Evolutionary conservation across 2,113 vertebrate genomes (phyloP).

Genomic region (Saguinus imperator): DNA sequence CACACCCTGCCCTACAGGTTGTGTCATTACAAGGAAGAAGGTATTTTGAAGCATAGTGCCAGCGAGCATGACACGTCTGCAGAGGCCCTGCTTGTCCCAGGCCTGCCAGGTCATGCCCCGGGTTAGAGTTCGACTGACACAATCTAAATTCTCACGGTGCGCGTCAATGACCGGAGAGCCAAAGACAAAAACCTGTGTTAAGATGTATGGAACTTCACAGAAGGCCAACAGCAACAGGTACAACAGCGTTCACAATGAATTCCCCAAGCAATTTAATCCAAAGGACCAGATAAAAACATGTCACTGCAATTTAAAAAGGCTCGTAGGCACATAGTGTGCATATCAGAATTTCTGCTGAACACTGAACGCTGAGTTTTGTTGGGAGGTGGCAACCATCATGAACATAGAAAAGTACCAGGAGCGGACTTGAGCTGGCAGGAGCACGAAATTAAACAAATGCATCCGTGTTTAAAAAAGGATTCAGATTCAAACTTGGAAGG

Average conservation of each 20-base stretch:
- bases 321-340: background rate
- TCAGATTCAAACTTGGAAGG: slow-evolving; percentile 1
- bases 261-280: background rate
- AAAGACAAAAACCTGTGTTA: background rate
- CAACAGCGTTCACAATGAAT: background rate
- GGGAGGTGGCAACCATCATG: background rate
- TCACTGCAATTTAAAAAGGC: background rate
- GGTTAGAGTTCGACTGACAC: background rate
- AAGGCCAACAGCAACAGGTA: background rate
- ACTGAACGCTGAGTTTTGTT: background rate
- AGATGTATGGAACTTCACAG: background rate
- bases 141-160: background rate
- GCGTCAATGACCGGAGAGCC: background rate
- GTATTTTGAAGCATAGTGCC: background rate
- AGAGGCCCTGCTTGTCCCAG: fast-evolving
- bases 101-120: background rate
- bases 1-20: background rate
- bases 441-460: background rate
- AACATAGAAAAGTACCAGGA: background rate
- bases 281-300: background rate
- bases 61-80: background rate
- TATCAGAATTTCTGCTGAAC: background rate
- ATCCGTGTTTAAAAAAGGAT: background rate
- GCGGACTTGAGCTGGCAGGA: background rate
- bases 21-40: background rate